Evolutionary conservation across 2,888 invertebrate species (phyloP).

Genomic region (Caenorhabditis angaria): DNA sequence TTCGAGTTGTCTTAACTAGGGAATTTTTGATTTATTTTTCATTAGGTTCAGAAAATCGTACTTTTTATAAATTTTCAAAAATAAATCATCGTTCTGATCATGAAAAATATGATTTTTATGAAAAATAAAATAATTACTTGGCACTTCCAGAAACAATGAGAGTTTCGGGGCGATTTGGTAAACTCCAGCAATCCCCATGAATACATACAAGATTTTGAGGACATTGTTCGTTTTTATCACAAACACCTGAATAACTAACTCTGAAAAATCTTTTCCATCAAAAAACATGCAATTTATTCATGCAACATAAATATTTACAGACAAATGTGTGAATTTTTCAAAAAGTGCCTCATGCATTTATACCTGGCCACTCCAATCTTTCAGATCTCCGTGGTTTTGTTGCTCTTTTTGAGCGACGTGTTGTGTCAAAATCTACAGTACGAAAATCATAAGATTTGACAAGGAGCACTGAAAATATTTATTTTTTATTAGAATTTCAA

Average conservation of each 20-base stretch:
- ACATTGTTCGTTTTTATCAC: slow-evolving; percentile 47
- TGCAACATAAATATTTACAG: background rate
- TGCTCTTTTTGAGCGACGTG: slow-evolving; percentile 20
- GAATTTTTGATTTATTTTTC: background rate
- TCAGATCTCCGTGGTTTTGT: slow-evolving; percentile 59
- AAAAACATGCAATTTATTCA: slow-evolving; percentile 7
- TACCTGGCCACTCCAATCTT: slow-evolving; percentile 68
- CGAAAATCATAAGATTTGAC: slow-evolving; percentile 19
- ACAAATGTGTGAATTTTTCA: background rate
- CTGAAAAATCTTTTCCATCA: background rate
- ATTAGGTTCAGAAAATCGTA: slow-evolving; percentile 17
- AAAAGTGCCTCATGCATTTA: background rate
- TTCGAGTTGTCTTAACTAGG: background rate
- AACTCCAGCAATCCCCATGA: slow-evolving; percentile 51
- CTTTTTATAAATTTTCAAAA: slow-evolving; percentile 23
- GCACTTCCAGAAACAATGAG: slow-evolving; percentile 1
- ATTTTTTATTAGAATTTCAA: slow-evolving; percentile 3
- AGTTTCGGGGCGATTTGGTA: slow-evolving; percentile 36
- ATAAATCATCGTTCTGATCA: slow-evolving; percentile 17
- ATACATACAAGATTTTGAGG: slow-evolving; percentile 45
- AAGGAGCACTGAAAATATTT: background rate
- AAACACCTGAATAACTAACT: slow-evolving; percentile 36
- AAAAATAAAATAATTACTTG: background rate
- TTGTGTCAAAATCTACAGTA: background rate
- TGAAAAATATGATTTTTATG: background rate